Evolutionary conservation across 2,888 invertebrate genomes (phyloP), one percentile per base, ranked within the genome.

Genomic region (Morpho helenor): DNA sequence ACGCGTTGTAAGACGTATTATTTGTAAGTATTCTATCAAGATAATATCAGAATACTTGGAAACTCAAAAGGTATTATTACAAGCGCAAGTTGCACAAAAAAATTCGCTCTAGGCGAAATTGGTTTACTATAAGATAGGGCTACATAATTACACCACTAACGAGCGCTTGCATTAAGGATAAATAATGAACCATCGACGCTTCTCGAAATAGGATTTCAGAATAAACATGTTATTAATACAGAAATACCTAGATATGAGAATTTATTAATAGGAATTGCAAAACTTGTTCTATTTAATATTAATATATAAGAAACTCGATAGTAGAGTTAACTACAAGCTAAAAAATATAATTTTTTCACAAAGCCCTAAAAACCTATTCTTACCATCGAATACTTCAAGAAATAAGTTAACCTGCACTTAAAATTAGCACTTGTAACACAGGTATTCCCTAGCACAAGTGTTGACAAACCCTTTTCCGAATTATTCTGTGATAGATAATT

Each of bases 141-240:
- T 58, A 62, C 56, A 62, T 66, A 66, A 68, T 67, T 69, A 63
- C 60, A 60, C 65, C 71, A 60, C 65, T 72, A 74, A 74, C 69
- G 71, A 72, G 70, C 66, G 54, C 59, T 66, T 67, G 68, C 74
- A 73, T 79, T 75, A 74, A 69, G 68, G 68, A 70, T 73, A 74
- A 73, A 73, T 77, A 74, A 77, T 76, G 70, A 69, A 64, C 62
- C 69, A 66, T 59, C 59, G 56, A 6, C 43, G 46, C 39, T 59
- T 51, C 57, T 60, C 45, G 57, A 62, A 60, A 60, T 60, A 48
- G 53, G 55, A 39, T 44, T 43, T 55, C 49, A 47, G 46, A 44
- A n/a, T 53, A 47, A 53, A 53, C 40, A 53, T 53, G 47, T 53
- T 53, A 46, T 53, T 53, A 53, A n/a, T 53, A 53, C 47, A 53